These are phyloP conservation scores for Nineta flava DNA, from an alignment of 2,888 invertebrate species.

Conservation along the genomic window DNA sequence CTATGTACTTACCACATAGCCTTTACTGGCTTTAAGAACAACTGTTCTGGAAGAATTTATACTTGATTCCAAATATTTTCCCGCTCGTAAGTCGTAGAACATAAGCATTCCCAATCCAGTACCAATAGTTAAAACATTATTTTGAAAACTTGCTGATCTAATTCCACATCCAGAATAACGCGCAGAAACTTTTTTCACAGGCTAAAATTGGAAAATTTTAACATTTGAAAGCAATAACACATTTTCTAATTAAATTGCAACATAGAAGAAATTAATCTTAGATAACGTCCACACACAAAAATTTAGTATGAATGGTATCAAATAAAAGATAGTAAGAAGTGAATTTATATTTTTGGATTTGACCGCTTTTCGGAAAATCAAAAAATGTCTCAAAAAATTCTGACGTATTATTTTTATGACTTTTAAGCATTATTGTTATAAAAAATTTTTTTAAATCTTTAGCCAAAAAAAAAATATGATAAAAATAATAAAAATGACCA, in stretches of 20 bases:
- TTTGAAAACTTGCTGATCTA: conserved; percentile 80
- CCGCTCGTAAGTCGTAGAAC: conserved; percentile 86
- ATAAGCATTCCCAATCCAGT: conserved; percentile 82
- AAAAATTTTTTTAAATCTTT: too few species aligned
- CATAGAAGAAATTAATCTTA: conserved; percentile 15
- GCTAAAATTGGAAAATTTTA: conserved; percentile 23
- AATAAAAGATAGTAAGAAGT: too few species aligned
- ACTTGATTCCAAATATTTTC: conserved; percentile 80
- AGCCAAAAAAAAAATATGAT: too few species aligned
- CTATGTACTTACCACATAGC: conserved; percentile 63
- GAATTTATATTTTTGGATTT: too few species aligned
- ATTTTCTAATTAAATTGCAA: background rate
- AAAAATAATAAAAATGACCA: too few species aligned
- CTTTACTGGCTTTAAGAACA: conserved; percentile 72
- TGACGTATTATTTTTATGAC: too few species aligned
- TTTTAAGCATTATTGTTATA: too few species aligned
- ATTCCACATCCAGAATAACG: conserved; percentile 86
- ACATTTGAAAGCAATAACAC: background rate
- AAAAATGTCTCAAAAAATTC: too few species aligned
- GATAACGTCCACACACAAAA: too few species aligned
- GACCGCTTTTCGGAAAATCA: too few species aligned
- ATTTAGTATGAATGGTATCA: too few species aligned
- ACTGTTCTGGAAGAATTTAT: conserved; percentile 80
- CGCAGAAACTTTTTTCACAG: conserved; percentile 64
- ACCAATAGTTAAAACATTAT: conserved; percentile 81